Percentiles rank a stretch among this genome's conserved stretches.
These are phyloP conservation scores for Altica lythri DNA, from an alignment of 2,888 invertebrate species.

Conservation along the genomic window DNA sequence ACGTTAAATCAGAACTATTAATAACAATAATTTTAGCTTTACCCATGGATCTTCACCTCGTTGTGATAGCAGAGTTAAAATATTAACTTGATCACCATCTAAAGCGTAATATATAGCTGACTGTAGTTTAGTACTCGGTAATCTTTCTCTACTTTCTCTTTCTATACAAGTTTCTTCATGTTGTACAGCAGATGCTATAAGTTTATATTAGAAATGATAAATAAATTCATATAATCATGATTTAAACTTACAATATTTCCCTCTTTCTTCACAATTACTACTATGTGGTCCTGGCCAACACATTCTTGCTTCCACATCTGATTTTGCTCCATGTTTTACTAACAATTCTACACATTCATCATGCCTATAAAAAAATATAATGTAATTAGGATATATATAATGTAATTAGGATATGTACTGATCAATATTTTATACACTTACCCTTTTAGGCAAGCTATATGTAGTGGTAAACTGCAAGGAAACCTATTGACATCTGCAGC, in stretches of 20 bases:
- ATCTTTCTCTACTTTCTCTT: slow-evolving; percentile 49
- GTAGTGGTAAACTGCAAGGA: slow-evolving; percentile 75
- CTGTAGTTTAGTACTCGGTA: slow-evolving; percentile 63
- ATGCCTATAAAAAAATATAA: slow-evolving; percentile 55
- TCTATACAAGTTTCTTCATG: slow-evolving; percentile 61
- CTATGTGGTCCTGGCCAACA: slow-evolving; percentile 76
- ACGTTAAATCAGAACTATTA: background rate
- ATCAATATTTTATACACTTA: slow-evolving; percentile 42
- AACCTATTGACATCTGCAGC: slow-evolving; percentile 69
- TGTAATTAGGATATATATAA: no score
- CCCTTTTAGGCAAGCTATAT: slow-evolving; percentile 75
- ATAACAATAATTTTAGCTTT: slow-evolving; percentile 40
- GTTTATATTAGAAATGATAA: no score
- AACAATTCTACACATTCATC: slow-evolving; percentile 72
- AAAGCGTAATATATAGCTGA: slow-evolving; percentile 74
- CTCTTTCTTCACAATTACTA: slow-evolving; percentile 71
- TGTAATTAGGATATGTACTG: background rate
- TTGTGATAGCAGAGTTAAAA: slow-evolving; percentile 68
- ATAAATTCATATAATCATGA: no score
- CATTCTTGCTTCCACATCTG: slow-evolving; percentile 74
- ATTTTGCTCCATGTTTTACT: slow-evolving; percentile 70
- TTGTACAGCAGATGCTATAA: slow-evolving; percentile 51
- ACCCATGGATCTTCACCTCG: slow-evolving; percentile 74
- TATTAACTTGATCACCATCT: slow-evolving; percentile 74
- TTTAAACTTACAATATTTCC: slow-evolving; percentile 62